phyloP scores from a whole-genome alignment of 2,797 vertebrate genomes.

The Sparidentex hasta region DNA sequence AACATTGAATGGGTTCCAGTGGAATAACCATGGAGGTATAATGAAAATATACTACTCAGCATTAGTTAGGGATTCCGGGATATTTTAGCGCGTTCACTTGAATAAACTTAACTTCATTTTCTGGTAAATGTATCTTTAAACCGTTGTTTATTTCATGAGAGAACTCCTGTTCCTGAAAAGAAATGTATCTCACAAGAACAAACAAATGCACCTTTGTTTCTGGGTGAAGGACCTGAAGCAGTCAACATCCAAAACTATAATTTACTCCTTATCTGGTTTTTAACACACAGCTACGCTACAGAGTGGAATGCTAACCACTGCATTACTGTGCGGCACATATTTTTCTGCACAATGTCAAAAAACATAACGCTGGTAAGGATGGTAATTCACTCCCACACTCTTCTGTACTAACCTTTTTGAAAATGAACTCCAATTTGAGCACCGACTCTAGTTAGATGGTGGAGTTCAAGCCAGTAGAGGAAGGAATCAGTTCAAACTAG shows the following conservation, averaged over 20 bases:
- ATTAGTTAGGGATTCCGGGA: no score
- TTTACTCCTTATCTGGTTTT: constrained; percentile 3
- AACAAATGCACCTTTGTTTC: neutral
- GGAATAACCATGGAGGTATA: no score
- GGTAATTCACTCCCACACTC: neutral
- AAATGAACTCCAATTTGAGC: neutral
- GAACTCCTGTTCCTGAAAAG: neutral
- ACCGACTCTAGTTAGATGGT: neutral
- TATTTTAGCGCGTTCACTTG: no score
- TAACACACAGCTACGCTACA: neutral
- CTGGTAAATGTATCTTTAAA: neutral
- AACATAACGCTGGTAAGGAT: neutral
- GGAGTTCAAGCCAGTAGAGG: neutral
- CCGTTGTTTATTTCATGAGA: neutral
- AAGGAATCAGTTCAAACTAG: neutral
- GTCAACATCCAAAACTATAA: neutral
- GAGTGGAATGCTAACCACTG: neutral
- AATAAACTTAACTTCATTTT: neutral
- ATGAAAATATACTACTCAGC: no score
- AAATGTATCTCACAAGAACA: neutral
- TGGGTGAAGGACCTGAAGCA: neutral
- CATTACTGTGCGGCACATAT: neutral
- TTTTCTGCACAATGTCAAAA: neutral
- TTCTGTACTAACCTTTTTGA: neutral
- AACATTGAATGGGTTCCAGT: constrained; percentile 17